Percentiles rank a stretch among this genome's conserved stretches.
These are phyloP conservation scores for Cotesia congregata DNA, from an alignment of 2,888 invertebrate genomes.

Conservation along the genomic window DNA sequence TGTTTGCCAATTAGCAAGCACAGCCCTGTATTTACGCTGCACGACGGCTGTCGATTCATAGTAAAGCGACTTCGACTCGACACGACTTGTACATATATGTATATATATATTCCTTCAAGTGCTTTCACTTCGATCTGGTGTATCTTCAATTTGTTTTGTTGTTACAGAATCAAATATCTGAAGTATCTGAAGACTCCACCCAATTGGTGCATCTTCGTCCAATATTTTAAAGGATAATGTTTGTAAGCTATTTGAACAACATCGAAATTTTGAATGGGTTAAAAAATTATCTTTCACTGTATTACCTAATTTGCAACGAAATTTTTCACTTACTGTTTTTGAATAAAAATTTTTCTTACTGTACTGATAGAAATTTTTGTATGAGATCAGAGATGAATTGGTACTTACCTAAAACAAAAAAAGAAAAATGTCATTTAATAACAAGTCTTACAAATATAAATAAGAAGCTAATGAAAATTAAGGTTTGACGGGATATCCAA, in stretches of 20 bases:
- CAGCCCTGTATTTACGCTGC: slow-evolving; percentile 52
- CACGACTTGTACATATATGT: slow-evolving; percentile 26
- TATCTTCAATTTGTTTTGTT: not conserved
- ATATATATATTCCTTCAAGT: slow-evolving; percentile 33
- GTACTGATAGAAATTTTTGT: not conserved
- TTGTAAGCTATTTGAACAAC: not conserved
- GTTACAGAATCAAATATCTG: not conserved
- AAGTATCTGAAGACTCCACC: slow-evolving; percentile 22
- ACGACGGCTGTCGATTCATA: slow-evolving; percentile 61
- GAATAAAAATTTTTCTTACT: slow-evolving; percentile 1
- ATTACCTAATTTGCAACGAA: too few species aligned
- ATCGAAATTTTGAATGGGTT: not conserved
- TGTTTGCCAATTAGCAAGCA: slow-evolving; percentile 64
- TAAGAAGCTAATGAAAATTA: not conserved
- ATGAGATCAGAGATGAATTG: not conserved
- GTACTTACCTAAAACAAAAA: slow-evolving; percentile 53
- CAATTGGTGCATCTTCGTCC: not conserved
- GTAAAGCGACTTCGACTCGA: slow-evolving; percentile 54
- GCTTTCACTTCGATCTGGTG: slow-evolving; percentile 32
- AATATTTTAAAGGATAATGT: not conserved
- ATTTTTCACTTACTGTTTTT: not conserved
- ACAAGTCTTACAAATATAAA: not conserved
- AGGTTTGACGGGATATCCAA: not conserved
- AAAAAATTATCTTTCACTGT: too few species aligned
- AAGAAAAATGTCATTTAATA: slow-evolving; percentile 5